A percentile compares a stretch with the other conserved stretches of the same genome.
Evolutionary conservation across 2,113 vertebrate species (phyloP).

Genomic region (Semnornis frantzii): DNA sequence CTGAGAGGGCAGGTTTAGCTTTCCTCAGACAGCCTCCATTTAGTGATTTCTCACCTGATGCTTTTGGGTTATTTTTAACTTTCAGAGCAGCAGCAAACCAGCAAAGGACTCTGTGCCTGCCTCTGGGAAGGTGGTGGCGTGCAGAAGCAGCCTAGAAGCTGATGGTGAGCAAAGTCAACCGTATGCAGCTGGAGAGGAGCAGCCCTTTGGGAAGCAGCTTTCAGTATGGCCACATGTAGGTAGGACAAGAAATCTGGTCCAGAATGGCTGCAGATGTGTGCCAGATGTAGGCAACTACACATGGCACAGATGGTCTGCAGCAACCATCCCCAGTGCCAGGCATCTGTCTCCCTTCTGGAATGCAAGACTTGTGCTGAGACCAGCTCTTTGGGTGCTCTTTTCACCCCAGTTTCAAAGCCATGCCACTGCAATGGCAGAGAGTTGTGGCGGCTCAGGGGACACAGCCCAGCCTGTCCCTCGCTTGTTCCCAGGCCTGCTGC

Average conservation of each 20-base stretch:
- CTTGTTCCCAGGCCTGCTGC: background rate
- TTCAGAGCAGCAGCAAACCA: background rate
- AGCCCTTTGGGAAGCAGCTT: background rate
- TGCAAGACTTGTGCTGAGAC: background rate
- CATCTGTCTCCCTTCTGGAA: background rate
- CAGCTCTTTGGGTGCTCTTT: background rate
- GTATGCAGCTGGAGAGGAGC: background rate
- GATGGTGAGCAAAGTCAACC: background rate
- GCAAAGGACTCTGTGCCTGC: background rate
- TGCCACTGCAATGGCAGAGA: accelerated
- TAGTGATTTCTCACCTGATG: background rate
- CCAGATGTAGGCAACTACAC: background rate
- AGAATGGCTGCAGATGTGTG: accelerated
- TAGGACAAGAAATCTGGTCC: background rate
- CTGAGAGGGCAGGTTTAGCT: background rate
- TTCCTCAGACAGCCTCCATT: background rate
- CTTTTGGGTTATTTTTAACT: background rate
- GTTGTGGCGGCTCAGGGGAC: background rate
- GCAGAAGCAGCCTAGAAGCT: background rate
- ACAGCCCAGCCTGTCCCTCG: background rate
- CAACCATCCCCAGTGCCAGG: background rate
- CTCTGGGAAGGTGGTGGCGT: background rate
- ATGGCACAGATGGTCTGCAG: background rate
- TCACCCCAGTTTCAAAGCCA: accelerated
- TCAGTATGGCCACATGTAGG: background rate